These are phyloP conservation scores for Stichopus chloronotus DNA, from an alignment of 35 echinoderm and acorn worm species.

Conservation along the genomic window DNA sequence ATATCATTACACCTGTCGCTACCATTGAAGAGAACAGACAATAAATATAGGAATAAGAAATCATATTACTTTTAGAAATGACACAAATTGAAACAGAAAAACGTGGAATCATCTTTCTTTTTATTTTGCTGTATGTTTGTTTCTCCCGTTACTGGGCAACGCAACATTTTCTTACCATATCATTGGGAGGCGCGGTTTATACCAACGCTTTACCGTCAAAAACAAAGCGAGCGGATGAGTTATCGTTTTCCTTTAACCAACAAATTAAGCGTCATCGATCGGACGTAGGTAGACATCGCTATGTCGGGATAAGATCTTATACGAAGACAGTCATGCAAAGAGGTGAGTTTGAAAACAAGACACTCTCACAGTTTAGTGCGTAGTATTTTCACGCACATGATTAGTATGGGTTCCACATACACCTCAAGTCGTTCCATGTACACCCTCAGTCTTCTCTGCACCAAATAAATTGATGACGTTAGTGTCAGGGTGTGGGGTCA, in stretches of 20 bases:
- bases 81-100: neutral
- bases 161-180: neutral
- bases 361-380: too few species aligned
- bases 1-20: neutral
- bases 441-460: too few species aligned
- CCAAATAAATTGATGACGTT: too few species aligned
- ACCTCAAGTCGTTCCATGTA: too few species aligned
- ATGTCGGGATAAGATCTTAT: neutral
- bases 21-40: neutral
- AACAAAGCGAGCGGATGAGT: neutral
- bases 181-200: neutral
- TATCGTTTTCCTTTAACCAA: neutral
- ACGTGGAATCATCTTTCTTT: neutral
- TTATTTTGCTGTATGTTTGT: neutral
- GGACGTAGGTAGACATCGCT: neutral
- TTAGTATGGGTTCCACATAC: too few species aligned
- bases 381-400: too few species aligned
- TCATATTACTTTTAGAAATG: neutral
- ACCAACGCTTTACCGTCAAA: neutral
- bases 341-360: too few species aligned
- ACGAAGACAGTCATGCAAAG: too few species aligned
- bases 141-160: neutral
- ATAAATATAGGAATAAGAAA: neutral
- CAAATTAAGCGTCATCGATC: neutral
- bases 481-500: too few species aligned